Evolutionary conservation across 2,797 vertebrate genomes (phyloP).

Genomic region (Choloepus didactylus): DNA sequence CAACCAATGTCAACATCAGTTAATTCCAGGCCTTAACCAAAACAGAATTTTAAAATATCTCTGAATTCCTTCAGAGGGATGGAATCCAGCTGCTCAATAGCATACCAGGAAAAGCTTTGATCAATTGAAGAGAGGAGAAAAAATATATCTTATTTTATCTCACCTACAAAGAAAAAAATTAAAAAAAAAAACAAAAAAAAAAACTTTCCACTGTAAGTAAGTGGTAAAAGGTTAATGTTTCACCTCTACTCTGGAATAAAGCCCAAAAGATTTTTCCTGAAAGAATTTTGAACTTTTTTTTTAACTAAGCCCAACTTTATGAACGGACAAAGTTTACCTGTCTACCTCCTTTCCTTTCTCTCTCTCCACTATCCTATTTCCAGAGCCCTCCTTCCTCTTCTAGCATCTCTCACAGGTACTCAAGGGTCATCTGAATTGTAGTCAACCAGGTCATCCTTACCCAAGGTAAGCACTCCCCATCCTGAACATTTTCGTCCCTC

Average conservation of each 20-base stretch:
- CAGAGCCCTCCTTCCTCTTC: not conserved
- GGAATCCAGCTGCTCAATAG: not conserved
- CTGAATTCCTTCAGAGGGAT: slow-evolving; percentile 46
- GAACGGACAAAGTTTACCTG: not conserved
- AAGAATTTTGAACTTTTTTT: not conserved
- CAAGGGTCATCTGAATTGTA: not conserved
- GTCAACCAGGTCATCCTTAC: not conserved
- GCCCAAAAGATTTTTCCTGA: not conserved
- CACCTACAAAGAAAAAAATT: not conserved
- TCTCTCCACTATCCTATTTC: not conserved
- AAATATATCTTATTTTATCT: not conserved
- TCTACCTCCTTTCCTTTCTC: not conserved
- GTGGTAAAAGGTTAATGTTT: not conserved
- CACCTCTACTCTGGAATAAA: not conserved
- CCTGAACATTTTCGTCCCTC: not conserved
- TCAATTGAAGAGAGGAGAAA: not conserved
- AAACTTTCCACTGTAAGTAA: not conserved
- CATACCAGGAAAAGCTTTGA: not conserved
- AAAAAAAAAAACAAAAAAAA: too few relatives aligned
- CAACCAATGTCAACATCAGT: not conserved
- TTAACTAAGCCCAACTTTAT: not conserved
- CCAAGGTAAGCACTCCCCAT: not conserved
- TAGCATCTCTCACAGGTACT: not conserved
- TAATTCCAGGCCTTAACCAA: slow-evolving; percentile 23
- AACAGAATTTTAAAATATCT: slow-evolving; percentile 31